A percentile compares a stretch with the other conserved stretches of the same genome.
These are phyloP conservation scores for Cataglyphis albicans DNA, from an alignment of 2,888 invertebrate genomes.

Conservation along the genomic window DNA sequence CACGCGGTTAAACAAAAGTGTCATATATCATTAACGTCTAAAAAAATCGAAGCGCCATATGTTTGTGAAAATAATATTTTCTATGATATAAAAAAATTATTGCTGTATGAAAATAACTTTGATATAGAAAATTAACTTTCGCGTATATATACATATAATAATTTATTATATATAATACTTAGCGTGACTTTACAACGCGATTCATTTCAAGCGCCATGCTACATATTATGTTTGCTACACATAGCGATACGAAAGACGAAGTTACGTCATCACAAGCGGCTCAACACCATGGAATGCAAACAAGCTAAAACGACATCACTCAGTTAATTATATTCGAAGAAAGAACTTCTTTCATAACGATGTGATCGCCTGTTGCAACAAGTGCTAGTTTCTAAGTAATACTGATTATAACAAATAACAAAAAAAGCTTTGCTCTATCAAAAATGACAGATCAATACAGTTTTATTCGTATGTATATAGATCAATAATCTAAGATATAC, in stretches of 20 bases:
- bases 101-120: not conserved
- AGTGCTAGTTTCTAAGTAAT: not conserved
- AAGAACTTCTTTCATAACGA: conserved; percentile 15
- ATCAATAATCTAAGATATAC: not conserved
- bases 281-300: conserved; percentile 44
- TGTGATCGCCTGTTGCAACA: not conserved
- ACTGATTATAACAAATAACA: not conserved
- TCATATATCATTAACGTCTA: not conserved
- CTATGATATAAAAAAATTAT: not conserved
- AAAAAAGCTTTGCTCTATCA: not conserved
- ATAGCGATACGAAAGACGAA: conserved; percentile 25
- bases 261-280: conserved; percentile 38
- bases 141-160: not conserved
- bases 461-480: not conserved
- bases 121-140: not conserved
- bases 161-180: not conserved
- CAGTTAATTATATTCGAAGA: conserved; percentile 38
- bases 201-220: conserved; percentile 13
- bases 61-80: not conserved
- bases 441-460: not conserved
- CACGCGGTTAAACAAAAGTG: not conserved
- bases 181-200: not conserved
- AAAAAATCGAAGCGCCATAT: not conserved
- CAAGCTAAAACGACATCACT: conserved; percentile 41
- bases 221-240: not conserved